Evolutionary conservation across 2,113 vertebrate genomes (phyloP).

Genomic region (Agelaius phoeniceus): DNA sequence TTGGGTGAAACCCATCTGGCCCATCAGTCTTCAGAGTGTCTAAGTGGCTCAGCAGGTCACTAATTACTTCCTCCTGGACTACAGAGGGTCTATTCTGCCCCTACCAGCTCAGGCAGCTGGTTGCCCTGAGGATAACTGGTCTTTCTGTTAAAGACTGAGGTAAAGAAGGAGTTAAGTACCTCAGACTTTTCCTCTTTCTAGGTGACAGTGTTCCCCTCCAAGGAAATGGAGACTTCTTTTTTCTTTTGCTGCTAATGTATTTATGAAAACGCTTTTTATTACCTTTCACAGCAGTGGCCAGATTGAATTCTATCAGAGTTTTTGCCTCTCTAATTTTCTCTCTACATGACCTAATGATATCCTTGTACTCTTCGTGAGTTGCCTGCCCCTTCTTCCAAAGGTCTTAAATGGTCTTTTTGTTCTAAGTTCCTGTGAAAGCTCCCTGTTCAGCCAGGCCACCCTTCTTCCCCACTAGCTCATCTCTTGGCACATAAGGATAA

Average conservation of each 20-base stretch:
- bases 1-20: not conserved
- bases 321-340: not conserved
- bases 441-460: not conserved
- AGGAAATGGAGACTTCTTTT: not conserved
- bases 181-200: not conserved
- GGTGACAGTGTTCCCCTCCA: not conserved
- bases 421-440: not conserved
- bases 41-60: not conserved
- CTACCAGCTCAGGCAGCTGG: not conserved
- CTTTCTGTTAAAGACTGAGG: not conserved
- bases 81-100: not conserved
- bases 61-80: not conserved
- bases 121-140: not conserved
- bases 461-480: not conserved
- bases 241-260: not conserved
- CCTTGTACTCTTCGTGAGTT: not conserved
- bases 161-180: not conserved
- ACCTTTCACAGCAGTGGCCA: not conserved
- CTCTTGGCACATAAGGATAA: not conserved
- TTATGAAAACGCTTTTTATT: not conserved
- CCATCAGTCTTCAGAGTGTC: not conserved
- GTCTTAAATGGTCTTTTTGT: not conserved
- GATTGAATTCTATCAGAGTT: not conserved
- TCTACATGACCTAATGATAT: not conserved
- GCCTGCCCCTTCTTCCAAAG: not conserved